Evolutionary conservation across 53 echinoderm and acorn worm genomes (phyloP), one percentile per base, ranked within the genome.

Genomic region (Echinarachnius parma): DNA sequence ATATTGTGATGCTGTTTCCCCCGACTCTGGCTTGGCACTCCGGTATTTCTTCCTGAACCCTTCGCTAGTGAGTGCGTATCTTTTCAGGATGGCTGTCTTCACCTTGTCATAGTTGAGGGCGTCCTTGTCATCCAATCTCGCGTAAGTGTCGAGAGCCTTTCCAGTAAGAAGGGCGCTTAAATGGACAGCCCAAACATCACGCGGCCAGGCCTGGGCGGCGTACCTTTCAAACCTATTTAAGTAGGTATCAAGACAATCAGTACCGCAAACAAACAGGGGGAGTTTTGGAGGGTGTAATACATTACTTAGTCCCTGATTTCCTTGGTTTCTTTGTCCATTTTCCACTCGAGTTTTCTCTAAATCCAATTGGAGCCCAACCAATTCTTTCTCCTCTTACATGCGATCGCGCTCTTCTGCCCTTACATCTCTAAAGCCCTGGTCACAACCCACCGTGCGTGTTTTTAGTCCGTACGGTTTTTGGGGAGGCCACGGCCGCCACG

Each of bases 221-320:
- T 69, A 80, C 21, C 80, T 27, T 24, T 80, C 80, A 33, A 80
- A 80, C 22, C 71, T 28, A 34, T 21, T 56, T 15, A 79, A 29
- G 66, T 66, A 80, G 21, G 58, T 31, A 46, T 80, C 69, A 19
- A 80, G 47, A 11, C 59, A 19, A 67, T 80, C 59, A 44, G 55
- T 80, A 30, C 48, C 59, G 3, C 59, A 57, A 20, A 29, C 31
- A 67, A 80, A 80, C 3, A 39, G 5, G 28, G 47, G 78, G 4
- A 80, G 50, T 68, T 68, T 80, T 22, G 80, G 69, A 26, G 47
- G 46, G 14, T 30, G 45, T 42, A 65, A n/a, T n/a, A n/a, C n/a
- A n/a, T n/a, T n/a, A n/a, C n/a, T n/a, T n/a, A n/a, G n/a, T n/a
- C n/a, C n/a, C n/a, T n/a, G n/a, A n/a, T n/a, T n/a, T n/a, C n/a